Evolutionary conservation across 2,113 vertebrate genomes (phyloP).

Genomic region (Laticauda colubrina): DNA sequence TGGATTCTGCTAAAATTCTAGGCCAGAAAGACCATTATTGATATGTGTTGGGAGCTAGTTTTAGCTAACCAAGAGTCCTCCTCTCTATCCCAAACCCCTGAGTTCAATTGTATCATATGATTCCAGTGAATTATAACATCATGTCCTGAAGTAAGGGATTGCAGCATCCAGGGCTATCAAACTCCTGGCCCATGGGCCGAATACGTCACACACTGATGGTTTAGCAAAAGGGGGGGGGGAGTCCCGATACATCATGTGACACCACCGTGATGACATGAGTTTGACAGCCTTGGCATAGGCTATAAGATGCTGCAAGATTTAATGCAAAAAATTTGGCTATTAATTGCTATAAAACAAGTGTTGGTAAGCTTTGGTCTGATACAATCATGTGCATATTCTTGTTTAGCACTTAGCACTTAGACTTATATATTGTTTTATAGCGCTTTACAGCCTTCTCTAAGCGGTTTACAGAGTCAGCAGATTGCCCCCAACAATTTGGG

Average conservation of each 20-base stretch:
- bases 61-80: background rate
- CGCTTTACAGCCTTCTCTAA: too few species aligned
- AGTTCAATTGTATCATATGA: background rate
- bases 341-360: background rate
- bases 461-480: too few species aligned
- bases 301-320: background rate
- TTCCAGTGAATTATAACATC: background rate
- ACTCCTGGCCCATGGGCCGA: too few species aligned
- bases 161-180: background rate
- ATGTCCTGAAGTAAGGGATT: background rate
- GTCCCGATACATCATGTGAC: too few species aligned
- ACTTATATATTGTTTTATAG: too few species aligned
- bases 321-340: background rate
- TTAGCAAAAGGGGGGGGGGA: too few species aligned
- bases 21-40: background rate
- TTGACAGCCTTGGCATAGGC: background rate
- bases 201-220: too few species aligned
- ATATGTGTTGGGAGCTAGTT: background rate
- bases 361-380: background rate
- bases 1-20: background rate
- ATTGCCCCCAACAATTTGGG: too few species aligned
- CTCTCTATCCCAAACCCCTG: background rate
- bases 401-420: too few species aligned
- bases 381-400: background rate
- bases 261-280: too few species aligned